Conservation (phyloP, 2,888 invertebrate genomes). For the Syrphus vitripennis region DNA sequence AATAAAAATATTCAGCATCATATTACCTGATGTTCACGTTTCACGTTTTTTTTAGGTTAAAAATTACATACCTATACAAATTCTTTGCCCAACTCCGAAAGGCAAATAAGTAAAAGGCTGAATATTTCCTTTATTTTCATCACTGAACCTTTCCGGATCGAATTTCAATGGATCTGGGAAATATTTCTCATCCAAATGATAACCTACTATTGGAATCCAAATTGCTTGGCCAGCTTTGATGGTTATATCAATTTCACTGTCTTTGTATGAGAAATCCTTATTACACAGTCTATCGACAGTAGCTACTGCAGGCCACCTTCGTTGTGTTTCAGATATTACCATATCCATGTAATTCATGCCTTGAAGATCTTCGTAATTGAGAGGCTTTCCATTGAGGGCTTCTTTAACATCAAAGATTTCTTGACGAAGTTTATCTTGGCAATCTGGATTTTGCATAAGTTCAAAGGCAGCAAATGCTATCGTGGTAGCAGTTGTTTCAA, state of each 20-base stretch:
- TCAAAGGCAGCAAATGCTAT: conserved; percentile 83
- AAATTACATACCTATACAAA: conserved; percentile 85
- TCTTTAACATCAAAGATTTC: conserved; percentile 82
- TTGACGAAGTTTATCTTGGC: conserved; percentile 82
- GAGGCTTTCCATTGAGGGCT: conserved; percentile 80
- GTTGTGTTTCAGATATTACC: conserved; percentile 82
- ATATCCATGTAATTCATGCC: conserved; percentile 84
- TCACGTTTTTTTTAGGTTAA: too few relatives aligned
- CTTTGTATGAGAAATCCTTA: conserved; percentile 81
- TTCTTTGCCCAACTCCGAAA: conserved; percentile 84
- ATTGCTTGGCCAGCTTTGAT: conserved; percentile 76
- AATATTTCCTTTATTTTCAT: conserved; percentile 83
- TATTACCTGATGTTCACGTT: too few relatives aligned
- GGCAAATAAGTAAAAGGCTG: conserved; percentile 82
- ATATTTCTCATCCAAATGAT: conserved; percentile 82
- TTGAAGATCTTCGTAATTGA: conserved; percentile 83
- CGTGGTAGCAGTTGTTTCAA: conserved; percentile 81
- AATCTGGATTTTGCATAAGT: conserved; percentile 83
- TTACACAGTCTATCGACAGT: conserved; percentile 82
- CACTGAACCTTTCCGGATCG: conserved; percentile 84
- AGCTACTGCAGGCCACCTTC: conserved; percentile 82
- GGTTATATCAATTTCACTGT: conserved; percentile 74
- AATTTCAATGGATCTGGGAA: conserved; percentile 83
- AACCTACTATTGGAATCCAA: conserved; percentile 80
- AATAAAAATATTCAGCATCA: too few relatives aligned